phyloP scores from a whole-genome alignment of 2,888 invertebrate genomes.

The Epirrhoe alternata region DNA sequence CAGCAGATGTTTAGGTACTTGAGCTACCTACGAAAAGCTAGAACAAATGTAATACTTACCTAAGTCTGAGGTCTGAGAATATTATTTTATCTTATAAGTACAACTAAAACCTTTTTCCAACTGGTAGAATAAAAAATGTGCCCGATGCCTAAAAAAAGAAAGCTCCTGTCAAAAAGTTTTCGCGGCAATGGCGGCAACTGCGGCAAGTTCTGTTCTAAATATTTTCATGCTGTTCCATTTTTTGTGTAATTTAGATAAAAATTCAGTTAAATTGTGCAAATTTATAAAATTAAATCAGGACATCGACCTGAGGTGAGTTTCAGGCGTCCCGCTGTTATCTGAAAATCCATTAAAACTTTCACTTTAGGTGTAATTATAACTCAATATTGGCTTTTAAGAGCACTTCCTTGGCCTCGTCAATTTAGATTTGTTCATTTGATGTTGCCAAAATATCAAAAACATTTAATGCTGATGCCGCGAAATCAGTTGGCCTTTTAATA shows the following conservation, averaged over 20 bases:
- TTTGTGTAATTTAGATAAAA: neutral
- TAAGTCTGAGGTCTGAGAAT: too few species aligned
- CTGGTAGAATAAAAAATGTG: conserved; percentile 4
- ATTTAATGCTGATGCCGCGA: too few species aligned
- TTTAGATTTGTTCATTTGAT: conserved; percentile 55
- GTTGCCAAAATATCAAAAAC: neutral
- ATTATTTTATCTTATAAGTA: too few species aligned
- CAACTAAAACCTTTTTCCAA: neutral
- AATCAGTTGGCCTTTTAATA: too few species aligned
- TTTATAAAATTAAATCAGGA: conserved; percentile 20
- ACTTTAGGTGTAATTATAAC: conserved; percentile 68
- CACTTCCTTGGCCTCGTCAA: conserved; percentile 46
- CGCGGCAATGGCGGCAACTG: neutral
- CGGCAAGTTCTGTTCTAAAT: neutral
- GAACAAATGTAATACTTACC: too few species aligned
- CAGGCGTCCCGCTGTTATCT: conserved; percentile 55
- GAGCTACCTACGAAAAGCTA: too few species aligned
- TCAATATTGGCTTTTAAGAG: conserved; percentile 65
- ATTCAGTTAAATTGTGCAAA: conserved; percentile 14
- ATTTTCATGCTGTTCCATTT: neutral
- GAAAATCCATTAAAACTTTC: conserved; percentile 72
- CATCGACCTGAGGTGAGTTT: conserved; percentile 25
- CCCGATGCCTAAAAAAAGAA: neutral
- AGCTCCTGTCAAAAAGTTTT: neutral
- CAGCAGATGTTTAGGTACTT: too few species aligned